These are phyloP conservation scores for Trachelus troglodyta DNA, from an alignment of 2,888 invertebrate species.

Conservation along the genomic window DNA sequence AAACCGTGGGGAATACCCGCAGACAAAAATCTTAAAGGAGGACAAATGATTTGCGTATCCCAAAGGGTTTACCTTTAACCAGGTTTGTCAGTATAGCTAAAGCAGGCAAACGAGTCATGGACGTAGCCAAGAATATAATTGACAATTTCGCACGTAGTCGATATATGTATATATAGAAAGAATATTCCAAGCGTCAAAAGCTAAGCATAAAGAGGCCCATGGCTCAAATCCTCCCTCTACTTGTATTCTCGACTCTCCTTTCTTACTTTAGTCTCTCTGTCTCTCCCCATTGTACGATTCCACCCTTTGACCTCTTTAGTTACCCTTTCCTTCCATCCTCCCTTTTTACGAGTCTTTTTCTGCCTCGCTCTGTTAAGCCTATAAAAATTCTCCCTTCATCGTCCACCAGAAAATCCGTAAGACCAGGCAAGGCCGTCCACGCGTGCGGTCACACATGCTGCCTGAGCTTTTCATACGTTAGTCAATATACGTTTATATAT, in stretches of 20 bases:
- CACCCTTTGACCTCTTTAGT: constrained; percentile 1
- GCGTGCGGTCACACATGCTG: constrained; percentile 37
- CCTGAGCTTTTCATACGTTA: constrained; percentile 28
- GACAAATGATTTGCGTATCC: neutral
- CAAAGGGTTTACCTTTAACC: neutral
- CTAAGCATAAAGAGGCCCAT: neutral
- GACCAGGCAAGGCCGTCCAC: neutral
- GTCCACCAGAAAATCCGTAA: neutral
- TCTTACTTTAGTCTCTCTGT: neutral
- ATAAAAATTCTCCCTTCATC: neutral
- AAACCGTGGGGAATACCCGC: neutral
- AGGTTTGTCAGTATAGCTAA: neutral
- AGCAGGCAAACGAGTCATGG: neutral
- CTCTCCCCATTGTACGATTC: neutral
- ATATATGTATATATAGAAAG: neutral
- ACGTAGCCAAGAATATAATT: neutral
- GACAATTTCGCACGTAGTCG: neutral
- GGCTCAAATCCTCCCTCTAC: neutral
- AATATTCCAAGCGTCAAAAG: neutral
- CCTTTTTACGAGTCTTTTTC: neutral
- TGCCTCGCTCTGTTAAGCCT: neutral
- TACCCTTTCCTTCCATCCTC: constrained; percentile 3
- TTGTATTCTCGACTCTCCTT: neutral
- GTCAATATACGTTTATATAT: neutral
- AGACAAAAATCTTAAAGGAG: neutral